Evolutionary conservation across 2,113 vertebrate genomes (phyloP).

Genomic region (Atractosteus spatula): DNA sequence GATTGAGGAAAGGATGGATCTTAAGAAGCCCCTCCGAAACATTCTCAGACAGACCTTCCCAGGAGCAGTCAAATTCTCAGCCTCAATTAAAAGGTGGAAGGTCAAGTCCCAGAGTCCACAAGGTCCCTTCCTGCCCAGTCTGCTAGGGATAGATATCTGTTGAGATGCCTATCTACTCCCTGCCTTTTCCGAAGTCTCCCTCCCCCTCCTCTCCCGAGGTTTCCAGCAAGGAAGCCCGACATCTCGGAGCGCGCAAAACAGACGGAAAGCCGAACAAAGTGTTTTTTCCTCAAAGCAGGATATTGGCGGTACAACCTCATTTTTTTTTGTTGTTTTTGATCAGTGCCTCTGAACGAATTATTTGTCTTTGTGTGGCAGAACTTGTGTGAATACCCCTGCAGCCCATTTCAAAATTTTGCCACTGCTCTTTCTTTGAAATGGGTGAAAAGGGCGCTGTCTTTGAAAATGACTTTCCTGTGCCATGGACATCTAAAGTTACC

Average conservation of each 20-base stretch:
- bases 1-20: neutral
- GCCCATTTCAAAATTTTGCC: too few relatives aligned
- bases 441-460: too few relatives aligned
- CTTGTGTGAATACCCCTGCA: too few relatives aligned
- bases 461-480: too few relatives aligned
- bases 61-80: constrained; percentile 7
- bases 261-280: constrained; percentile 61
- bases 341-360: constrained; percentile 14
- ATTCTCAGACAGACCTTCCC: neutral
- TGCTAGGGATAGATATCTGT: constrained; percentile 36
- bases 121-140: constrained; percentile 52
- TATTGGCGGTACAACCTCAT: constrained; percentile 47
- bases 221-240: constrained; percentile 57
- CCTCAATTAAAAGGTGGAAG: constrained; percentile 32
- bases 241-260: constrained; percentile 62
- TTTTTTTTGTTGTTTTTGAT: constrained; percentile 53
- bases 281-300: constrained; percentile 70
- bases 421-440: too few relatives aligned
- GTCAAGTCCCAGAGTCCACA: constrained; percentile 47
- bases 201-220: constrained; percentile 21
- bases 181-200: constrained; percentile 19
- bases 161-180: constrained; percentile 23
- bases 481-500: too few relatives aligned
- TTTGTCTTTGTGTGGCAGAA: too few relatives aligned
- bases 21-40: too few relatives aligned